Evolutionary conservation across 2,888 invertebrate species (phyloP).

Genomic region (Gerris lacustris): DNA sequence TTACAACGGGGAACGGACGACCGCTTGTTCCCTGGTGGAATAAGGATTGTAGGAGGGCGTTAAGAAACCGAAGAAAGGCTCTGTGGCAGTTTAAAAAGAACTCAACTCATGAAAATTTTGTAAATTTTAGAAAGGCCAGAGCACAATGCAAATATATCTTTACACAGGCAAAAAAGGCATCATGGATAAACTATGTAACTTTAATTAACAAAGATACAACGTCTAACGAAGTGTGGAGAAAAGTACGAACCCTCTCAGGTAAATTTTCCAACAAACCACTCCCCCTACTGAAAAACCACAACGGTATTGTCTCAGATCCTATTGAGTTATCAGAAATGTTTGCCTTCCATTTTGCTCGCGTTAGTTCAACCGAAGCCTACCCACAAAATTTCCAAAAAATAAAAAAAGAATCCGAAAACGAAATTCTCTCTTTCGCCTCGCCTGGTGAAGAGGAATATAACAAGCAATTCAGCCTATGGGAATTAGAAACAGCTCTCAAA

Average conservation of each 20-base stretch:
- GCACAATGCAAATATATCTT: not conserved
- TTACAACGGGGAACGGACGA: not conserved
- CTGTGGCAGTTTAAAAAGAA: not conserved
- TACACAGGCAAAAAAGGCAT: not conserved
- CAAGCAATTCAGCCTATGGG: too few relatives aligned
- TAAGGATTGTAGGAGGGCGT: not conserved
- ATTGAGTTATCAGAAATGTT: too few relatives aligned
- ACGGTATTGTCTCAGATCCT: too few relatives aligned
- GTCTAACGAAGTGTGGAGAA: not conserved
- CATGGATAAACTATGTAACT: not conserved
- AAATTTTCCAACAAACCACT: too few relatives aligned
- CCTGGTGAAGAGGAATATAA: too few relatives aligned
- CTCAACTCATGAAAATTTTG: not conserved
- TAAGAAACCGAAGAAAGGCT: not conserved
- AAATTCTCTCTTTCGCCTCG: too few relatives aligned
- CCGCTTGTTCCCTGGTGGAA: not conserved
- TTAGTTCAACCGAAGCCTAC: too few relatives aligned
- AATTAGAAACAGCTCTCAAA: too few relatives aligned
- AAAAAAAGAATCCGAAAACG: too few relatives aligned
- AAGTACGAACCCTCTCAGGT: not conserved
- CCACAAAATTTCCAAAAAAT: too few relatives aligned
- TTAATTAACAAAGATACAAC: not conserved
- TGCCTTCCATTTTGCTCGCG: too few relatives aligned
- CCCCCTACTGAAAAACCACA: too few relatives aligned
- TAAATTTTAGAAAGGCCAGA: not conserved